A percentile compares a stretch with the other conserved stretches of the same genome.
Evolutionary conservation across 2,888 invertebrate species (phyloP).

Genomic region (Megamerina dolium): DNA sequence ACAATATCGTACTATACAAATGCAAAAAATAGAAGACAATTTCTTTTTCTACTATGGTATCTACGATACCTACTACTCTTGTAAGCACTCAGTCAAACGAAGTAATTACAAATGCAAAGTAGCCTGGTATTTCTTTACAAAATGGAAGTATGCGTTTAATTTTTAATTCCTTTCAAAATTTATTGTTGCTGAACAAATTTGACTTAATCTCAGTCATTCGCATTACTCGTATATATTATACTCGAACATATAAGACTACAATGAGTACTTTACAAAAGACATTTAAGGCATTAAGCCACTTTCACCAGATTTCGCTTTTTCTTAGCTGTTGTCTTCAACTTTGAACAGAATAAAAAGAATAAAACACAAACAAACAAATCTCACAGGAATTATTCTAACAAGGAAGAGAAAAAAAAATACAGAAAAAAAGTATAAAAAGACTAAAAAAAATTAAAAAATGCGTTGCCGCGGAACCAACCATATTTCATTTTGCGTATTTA

Average conservation of each 20-base stretch:
- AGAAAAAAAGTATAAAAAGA: slow-evolving; percentile 8
- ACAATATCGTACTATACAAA: too few species aligned
- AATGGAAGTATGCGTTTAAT: slow-evolving; percentile 29
- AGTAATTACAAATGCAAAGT: too few species aligned
- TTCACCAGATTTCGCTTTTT: slow-evolving; percentile 5
- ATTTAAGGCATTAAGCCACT: slow-evolving; percentile 8
- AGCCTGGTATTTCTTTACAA: too few species aligned
- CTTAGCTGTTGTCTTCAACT: neutral
- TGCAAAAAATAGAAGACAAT: too few species aligned
- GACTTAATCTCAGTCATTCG: slow-evolving; percentile 36
- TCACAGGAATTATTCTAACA: neutral
- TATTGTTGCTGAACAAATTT: slow-evolving; percentile 37
- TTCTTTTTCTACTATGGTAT: too few species aligned
- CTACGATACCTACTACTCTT: too few species aligned
- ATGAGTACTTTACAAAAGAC: slow-evolving; percentile 5
- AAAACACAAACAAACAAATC: too few species aligned
- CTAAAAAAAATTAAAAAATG: slow-evolving; percentile 3
- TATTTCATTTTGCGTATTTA: slow-evolving; percentile 22
- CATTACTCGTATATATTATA: too few species aligned
- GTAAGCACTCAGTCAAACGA: too few species aligned
- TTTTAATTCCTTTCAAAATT: slow-evolving; percentile 41
- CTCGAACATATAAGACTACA: slow-evolving; percentile 20
- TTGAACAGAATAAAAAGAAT: too few species aligned
- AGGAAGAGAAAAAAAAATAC: slow-evolving; percentile 1
- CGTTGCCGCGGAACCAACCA: neutral